A percentile compares a stretch with the other conserved stretches of the same genome.
Evolutionary conservation across 1,140 invertebrate species (phyloP).

Genomic region (Conus betulinus): DNA sequence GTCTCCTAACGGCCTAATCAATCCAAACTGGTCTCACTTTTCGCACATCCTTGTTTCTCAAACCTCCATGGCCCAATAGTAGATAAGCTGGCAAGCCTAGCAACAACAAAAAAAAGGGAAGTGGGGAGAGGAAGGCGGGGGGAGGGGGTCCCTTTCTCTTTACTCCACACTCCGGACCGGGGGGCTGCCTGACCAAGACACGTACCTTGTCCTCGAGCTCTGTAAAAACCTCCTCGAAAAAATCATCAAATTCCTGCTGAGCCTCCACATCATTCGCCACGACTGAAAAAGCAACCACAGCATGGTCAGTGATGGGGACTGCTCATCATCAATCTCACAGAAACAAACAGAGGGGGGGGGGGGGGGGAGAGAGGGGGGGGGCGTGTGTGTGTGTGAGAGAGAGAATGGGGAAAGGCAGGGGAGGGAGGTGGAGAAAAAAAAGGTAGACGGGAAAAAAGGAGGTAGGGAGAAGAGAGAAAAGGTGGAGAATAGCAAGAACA

Average conservation of each 20-base stretch:
- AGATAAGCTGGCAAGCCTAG: too few species aligned
- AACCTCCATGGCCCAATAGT: too few species aligned
- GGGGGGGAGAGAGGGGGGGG: accelerated
- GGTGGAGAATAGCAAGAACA: not conserved
- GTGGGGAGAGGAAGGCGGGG: too few species aligned
- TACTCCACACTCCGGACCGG: not conserved
- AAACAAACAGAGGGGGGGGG: not conserved
- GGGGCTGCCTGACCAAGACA: not conserved
- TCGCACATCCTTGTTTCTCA: not conserved
- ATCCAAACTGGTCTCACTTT: too few species aligned
- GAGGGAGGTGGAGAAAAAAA: not conserved
- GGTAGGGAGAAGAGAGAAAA: not conserved
- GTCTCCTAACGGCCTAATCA: too few species aligned
- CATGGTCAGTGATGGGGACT: not conserved
- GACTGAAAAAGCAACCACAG: conserved; percentile 77
- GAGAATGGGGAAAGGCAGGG: not conserved
- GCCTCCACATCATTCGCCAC: conserved; percentile 97
- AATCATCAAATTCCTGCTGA: conserved; percentile 99
- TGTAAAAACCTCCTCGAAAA: conserved; percentile 99
- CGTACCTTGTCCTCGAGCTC: conserved; percentile 95
- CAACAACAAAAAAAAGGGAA: too few species aligned
- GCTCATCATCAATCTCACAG: not conserved
- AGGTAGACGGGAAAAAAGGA: not conserved
- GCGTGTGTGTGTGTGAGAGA: not conserved
- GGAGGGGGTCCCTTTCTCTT: not conserved